A percentile compares a stretch with the other conserved stretches of the same genome.
phyloP scores from a whole-genome alignment of 2,888 invertebrate genomes.

The Thymelicus acteon region DNA sequence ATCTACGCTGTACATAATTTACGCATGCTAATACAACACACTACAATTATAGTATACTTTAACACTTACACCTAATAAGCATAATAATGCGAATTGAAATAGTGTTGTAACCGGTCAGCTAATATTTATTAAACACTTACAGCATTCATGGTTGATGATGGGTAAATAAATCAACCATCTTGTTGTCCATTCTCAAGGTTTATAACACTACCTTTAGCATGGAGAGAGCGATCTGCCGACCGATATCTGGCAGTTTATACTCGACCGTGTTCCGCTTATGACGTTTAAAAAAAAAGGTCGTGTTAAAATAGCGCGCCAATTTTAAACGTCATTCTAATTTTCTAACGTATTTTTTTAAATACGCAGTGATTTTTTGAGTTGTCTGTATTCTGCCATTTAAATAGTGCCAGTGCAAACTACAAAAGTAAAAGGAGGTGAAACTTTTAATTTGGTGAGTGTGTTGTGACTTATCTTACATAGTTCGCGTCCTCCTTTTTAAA shows the following conservation, averaged over 20 bases:
- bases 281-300: constrained; percentile 57
- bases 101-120: constrained; percentile 24
- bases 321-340: constrained; percentile 44
- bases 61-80: constrained; percentile 13
- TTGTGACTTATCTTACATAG: constrained; percentile 46
- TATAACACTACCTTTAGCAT: constrained; percentile 51
- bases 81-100: constrained; percentile 18
- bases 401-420: constrained; percentile 47
- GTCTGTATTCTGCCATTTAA: constrained; percentile 43
- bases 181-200: constrained; percentile 61
- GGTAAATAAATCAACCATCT: constrained; percentile 40
- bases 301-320: constrained; percentile 57
- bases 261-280: constrained; percentile 53
- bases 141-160: constrained; percentile 14
- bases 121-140: constrained; percentile 28
- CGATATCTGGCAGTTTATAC: constrained; percentile 62
- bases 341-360: constrained; percentile 21
- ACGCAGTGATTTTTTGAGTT: constrained; percentile 43
- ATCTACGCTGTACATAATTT: too few relatives aligned
- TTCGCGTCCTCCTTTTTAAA: constrained; percentile 34
- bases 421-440: constrained; percentile 78
- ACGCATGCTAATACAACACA: neutral
- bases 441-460: constrained; percentile 71
- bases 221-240: constrained; percentile 72
- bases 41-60: neutral